Percentiles rank a stretch among this genome's conserved stretches.
Conservation (phyloP, 2,888 invertebrate species). For the Philaethria dido region DNA sequence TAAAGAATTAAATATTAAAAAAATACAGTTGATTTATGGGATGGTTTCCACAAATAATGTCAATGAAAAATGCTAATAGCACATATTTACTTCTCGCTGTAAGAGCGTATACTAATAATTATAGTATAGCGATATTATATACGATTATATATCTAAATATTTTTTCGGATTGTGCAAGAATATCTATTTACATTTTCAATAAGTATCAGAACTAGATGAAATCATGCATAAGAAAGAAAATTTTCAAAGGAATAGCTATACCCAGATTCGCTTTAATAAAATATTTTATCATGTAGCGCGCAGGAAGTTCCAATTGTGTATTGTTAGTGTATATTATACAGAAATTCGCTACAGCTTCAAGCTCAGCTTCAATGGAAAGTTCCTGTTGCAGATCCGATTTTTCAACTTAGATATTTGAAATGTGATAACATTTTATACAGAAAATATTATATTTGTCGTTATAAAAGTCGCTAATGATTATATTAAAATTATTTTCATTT, state of each 20-base stretch:
- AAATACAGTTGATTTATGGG: no score
- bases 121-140: no score
- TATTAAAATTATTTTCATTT: no score
- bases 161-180: no score
- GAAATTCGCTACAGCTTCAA: constrained; percentile 10
- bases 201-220: neutral
- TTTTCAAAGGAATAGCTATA: constrained; percentile 3
- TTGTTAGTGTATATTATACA: constrained; percentile 5
- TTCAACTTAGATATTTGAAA: neutral
- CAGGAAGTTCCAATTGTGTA: constrained; percentile 17
- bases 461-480: no score
- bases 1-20: no score
- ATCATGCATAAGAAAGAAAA: neutral
- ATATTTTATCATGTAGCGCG: constrained; percentile 7
- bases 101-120: no score
- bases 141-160: no score
- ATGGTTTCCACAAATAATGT: no score
- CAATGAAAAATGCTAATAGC: no score
- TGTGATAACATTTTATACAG: neutral
- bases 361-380: constrained; percentile 9
- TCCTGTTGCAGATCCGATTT: neutral
- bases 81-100: no score
- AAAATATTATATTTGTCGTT: no score
- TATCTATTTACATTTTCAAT: neutral
- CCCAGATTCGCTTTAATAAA: neutral